Evolutionary conservation across 1,140 invertebrate genomes (phyloP), one percentile per base, ranked within the genome.

Genomic region (Oppia nitens): DNA sequence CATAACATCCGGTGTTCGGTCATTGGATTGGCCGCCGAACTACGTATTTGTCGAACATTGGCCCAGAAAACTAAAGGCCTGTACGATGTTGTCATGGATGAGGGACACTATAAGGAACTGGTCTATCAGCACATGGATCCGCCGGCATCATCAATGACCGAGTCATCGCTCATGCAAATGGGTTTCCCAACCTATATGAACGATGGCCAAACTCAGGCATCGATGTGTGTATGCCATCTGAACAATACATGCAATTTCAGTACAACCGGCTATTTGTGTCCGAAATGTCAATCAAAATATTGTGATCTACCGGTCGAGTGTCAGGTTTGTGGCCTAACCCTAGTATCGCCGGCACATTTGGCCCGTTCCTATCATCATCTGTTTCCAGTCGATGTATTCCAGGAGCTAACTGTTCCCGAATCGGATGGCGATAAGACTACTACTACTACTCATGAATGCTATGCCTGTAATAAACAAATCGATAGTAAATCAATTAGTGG

Each of bases 221-320:
- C 74, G 24, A 72, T 75, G 70, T 88, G 64, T 52, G 61, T 63
- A 28, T 64, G 63, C 48, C 60, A 64, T 50, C 28, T 59, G 1
- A 60, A 29, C 17, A 49, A 55, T 2, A 55, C 48, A 21, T 51
- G 56, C 17, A 66, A 63, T 59, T 62, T 63, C 24, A 53, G 55
- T 27, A 45, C 20, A 25, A 52, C 28, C 17, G 93, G 92, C 2
- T 96, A 94, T 69, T 83, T 92, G 66, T 98, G 93, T 72, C 92
- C 91, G 24, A 91, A 96, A 69, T 98, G 95, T 74, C 81, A 83
- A 60, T 89, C 87, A 71, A 95, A 96, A 75, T 96, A 97, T 72
- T 98, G 94, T 74, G 91, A 97, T 71, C 77, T 98, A 62, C 95
- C 95, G 0, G 87, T 92, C 1, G 94, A 98, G 74, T 98, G 95